Conservation (phyloP, 1,140 invertebrate genomes). For the Rhopalosiphum maidis region DNA sequence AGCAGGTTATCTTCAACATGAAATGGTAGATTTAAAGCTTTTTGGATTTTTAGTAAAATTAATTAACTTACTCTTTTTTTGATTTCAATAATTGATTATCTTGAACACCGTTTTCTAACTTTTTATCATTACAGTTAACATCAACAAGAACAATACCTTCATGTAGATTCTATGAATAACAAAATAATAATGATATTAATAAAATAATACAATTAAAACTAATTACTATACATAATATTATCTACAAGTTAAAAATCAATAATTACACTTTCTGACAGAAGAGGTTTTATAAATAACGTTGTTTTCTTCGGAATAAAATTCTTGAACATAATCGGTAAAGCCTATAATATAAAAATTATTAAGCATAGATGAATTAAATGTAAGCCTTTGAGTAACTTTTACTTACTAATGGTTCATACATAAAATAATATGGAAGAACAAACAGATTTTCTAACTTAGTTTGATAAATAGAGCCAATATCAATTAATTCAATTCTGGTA, state of each 20-base stretch:
- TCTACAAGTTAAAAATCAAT: background rate
- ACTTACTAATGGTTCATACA: slow-evolving; percentile 44
- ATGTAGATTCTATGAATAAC: background rate
- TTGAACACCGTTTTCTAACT: background rate
- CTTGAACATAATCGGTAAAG: slow-evolving; percentile 23
- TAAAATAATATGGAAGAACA: slow-evolving; percentile 8
- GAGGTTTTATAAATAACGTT: background rate
- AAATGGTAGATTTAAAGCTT: no score
- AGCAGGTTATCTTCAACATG: no score
- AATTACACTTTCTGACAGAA: slow-evolving; percentile 31
- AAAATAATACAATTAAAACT: background rate
- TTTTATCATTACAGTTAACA: background rate
- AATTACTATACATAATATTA: background rate
- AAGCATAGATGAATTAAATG: background rate
- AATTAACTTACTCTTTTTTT: background rate
- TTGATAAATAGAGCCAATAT: background rate
- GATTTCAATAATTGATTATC: no score
- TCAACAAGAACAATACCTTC: slow-evolving; percentile 8
- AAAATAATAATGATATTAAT: background rate
- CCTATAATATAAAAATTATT: slow-evolving; percentile 2
- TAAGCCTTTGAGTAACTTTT: background rate
- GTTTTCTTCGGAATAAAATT: background rate
- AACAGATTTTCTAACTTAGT: slow-evolving; percentile 31
- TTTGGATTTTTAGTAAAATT: background rate
- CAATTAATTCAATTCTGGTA: slow-evolving; percentile 30